phyloP scores from a whole-genome alignment of 2,797 vertebrate genomes.

The Sebastolobus altivelis region DNA sequence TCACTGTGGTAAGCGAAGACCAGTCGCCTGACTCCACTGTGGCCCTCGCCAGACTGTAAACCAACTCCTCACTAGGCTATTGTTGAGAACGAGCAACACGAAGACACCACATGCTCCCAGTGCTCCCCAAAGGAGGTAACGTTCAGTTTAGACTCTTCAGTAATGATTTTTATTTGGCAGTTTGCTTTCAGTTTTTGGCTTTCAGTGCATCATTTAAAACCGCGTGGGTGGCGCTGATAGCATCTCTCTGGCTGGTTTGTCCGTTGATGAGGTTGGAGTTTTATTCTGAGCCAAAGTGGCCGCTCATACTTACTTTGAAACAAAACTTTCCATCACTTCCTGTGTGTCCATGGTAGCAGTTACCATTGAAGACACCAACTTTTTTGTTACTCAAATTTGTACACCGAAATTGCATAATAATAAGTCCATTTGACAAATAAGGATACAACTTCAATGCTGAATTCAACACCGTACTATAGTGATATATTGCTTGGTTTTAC shows the following conservation, averaged over 20 bases:
- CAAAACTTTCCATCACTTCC: background rate
- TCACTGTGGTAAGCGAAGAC: constrained; percentile 66
- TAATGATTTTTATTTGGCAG: constrained; percentile 12
- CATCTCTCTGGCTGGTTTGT: background rate
- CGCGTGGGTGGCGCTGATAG: background rate
- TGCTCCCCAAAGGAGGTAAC: constrained; percentile 30
- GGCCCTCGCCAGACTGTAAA: constrained; percentile 68
- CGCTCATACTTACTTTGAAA: background rate
- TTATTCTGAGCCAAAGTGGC: background rate
- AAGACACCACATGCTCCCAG: constrained; percentile 61
- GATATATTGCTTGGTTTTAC: background rate
- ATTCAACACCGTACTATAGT: background rate
- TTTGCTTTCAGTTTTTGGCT: background rate
- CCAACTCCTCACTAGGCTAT: constrained; percentile 70
- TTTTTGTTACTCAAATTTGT: background rate
- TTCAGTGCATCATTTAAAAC: background rate
- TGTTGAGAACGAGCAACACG: constrained; percentile 70
- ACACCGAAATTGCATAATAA: background rate
- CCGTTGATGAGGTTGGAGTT: background rate
- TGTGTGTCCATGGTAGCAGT: too few relatives aligned
- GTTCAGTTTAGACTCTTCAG: background rate
- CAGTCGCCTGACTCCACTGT: constrained; percentile 53
- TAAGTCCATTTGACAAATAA: background rate
- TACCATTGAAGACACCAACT: background rate
- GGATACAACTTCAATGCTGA: background rate